Percentiles rank a stretch among this genome's conserved stretches.
These are phyloP conservation scores for Calephelis perditalis DNA, from an alignment of 2,888 invertebrate species.

Conservation along the genomic window DNA sequence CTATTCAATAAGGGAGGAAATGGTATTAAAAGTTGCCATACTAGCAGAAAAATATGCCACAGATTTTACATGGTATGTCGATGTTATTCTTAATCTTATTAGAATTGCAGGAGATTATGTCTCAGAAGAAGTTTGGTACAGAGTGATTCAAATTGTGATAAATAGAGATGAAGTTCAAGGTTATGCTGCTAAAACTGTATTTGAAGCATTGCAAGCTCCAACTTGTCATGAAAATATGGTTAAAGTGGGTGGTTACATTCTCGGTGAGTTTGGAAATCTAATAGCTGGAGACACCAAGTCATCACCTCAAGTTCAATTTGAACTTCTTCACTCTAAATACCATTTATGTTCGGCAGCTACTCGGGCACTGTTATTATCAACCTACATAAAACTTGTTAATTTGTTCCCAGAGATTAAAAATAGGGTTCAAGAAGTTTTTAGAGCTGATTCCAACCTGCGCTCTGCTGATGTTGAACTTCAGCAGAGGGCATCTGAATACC, in stretches of 20 bases:
- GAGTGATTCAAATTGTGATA: constrained; percentile 99
- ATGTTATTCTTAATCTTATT: constrained; percentile 98
- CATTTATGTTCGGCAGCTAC: constrained; percentile 98
- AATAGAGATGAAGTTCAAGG: constrained; percentile 99
- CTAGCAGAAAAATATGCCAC: constrained; percentile 99
- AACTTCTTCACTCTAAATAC: constrained; percentile 98
- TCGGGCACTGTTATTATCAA: constrained; percentile 95
- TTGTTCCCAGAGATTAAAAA: constrained; percentile 98
- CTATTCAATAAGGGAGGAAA: constrained; percentile 99
- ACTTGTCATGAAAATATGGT: constrained; percentile 99
- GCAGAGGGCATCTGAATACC: constrained; percentile 98
- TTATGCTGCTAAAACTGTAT: constrained; percentile 99
- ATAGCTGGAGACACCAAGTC: constrained; percentile 99
- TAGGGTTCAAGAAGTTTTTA: constrained; percentile 96
- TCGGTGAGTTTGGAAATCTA: constrained; percentile 99
- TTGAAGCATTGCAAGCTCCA: constrained; percentile 98
- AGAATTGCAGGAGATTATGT: constrained; percentile 99
- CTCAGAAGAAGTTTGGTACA: constrained; percentile 99
- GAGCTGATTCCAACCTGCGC: constrained; percentile 95
- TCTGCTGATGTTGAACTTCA: constrained; percentile 99
- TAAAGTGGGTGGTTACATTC: constrained; percentile 99
- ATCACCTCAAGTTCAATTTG: constrained; percentile 98
- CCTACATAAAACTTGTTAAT: constrained; percentile 99
- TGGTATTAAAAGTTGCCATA: constrained; percentile 99
- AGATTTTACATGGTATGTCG: constrained; percentile 99